phyloP scores from a whole-genome alignment of 2,797 vertebrate species.

The Dallia pectoralis region DNA sequence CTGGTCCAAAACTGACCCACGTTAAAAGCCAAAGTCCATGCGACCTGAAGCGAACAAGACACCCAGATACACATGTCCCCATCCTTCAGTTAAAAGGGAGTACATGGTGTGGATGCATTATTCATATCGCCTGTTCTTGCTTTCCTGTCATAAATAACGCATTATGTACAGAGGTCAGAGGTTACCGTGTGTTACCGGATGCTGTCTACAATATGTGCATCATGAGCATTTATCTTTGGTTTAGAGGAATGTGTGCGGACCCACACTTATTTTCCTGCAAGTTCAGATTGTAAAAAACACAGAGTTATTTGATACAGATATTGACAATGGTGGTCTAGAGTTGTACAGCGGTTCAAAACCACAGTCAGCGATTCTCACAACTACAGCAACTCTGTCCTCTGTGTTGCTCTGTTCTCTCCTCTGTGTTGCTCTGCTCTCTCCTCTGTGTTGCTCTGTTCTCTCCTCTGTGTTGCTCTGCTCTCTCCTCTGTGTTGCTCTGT shows the following conservation, averaged over 20 bases:
- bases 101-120: conserved; percentile 40
- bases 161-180: conserved; percentile 39
- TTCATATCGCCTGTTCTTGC: conserved; percentile 48
- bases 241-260: conserved; percentile 4
- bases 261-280: no score
- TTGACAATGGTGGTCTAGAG: not conserved
- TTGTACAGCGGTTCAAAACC: no score
- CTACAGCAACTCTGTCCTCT: no score
- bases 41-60: not conserved
- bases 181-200: conserved; percentile 28
- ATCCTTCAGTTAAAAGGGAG: conserved; percentile 33
- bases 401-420: no score
- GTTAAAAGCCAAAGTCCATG: conserved; percentile 10
- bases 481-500: no score
- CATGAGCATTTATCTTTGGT: conserved; percentile 17
- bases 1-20: not conserved
- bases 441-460: no score
- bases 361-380: no score
- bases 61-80: not conserved
- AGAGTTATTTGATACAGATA: not conserved
- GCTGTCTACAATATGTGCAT: conserved; percentile 16
- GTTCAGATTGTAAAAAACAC: not conserved
- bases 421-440: no score
- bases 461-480: no score
- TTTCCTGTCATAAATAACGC: conserved; percentile 55